A percentile compares a stretch with the other conserved stretches of the same genome.
These are phyloP conservation scores for Acanthosepion lycidas DNA, from an alignment of 2,888 invertebrate genomes.

Conservation along the genomic window DNA sequence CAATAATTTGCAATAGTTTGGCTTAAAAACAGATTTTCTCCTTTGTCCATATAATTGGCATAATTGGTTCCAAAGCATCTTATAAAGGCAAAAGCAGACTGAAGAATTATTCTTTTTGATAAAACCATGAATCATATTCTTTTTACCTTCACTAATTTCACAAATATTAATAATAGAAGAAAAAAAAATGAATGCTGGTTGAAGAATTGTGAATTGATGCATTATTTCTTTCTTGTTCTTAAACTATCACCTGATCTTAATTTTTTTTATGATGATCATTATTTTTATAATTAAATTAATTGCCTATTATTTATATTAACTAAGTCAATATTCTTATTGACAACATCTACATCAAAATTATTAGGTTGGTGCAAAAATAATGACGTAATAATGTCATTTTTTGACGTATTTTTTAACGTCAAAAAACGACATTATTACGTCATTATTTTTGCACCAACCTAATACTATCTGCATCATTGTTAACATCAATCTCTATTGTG, in stretches of 20 bases:
- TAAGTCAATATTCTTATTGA: too few relatives aligned
- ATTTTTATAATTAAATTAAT: too few relatives aligned
- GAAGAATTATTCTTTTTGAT: not conserved
- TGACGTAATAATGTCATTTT: too few relatives aligned
- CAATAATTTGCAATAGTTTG: not conserved
- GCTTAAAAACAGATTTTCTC: conserved; percentile 17
- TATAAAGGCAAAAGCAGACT: not conserved
- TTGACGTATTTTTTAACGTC: too few relatives aligned
- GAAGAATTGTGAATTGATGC: not conserved
- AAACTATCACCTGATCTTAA: not conserved
- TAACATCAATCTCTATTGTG: too few relatives aligned
- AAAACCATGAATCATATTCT: not conserved
- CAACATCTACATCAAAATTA: too few relatives aligned
- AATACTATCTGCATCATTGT: too few relatives aligned
- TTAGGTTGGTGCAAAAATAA: too few relatives aligned
- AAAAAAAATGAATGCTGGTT: not conserved
- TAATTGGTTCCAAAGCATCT: not conserved
- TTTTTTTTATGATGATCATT: too few relatives aligned
- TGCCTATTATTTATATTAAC: too few relatives aligned
- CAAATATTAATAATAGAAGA: not conserved
- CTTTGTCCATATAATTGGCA: not conserved
- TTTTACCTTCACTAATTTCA: not conserved
- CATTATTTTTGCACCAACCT: too few relatives aligned
- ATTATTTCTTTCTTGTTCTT: not conserved
- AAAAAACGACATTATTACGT: too few relatives aligned